These are phyloP conservation scores for Delia radicum DNA, from an alignment of 1,140 invertebrate species.

Conservation along the genomic window DNA sequence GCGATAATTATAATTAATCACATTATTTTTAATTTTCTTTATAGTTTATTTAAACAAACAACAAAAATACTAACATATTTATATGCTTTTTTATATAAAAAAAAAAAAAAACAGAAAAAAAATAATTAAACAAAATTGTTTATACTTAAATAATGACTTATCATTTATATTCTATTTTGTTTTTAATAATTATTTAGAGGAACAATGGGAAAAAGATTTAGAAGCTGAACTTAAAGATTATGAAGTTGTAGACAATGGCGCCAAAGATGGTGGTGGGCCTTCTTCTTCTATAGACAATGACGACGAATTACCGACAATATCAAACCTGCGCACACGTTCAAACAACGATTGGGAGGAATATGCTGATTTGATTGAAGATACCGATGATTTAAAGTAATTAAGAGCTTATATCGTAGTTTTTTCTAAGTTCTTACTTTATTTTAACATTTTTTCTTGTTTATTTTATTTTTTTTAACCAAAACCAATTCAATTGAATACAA, in stretches of 20 bases:
- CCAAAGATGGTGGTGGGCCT: neutral
- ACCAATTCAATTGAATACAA: too few relatives aligned
- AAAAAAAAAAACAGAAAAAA: neutral
- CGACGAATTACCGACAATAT: constrained; percentile 53
- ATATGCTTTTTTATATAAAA: neutral
- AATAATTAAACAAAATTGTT: neutral
- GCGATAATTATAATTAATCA: too few relatives aligned
- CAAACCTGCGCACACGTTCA: constrained; percentile 51
- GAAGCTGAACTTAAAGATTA: constrained; percentile 90
- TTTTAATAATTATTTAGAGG: constrained; percentile 61
- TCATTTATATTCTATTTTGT: neutral
- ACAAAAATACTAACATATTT: neutral
- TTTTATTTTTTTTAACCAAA: neutral
- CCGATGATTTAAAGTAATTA: constrained; percentile 58
- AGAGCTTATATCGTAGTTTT: constrained; percentile 57
- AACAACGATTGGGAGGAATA: constrained; percentile 56
- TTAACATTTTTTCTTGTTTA: constrained; percentile 25
- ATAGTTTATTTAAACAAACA: too few relatives aligned
- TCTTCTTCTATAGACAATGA: constrained; percentile 29
- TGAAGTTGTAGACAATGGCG: constrained; percentile 73
- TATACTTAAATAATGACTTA: neutral
- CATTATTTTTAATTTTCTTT: too few relatives aligned
- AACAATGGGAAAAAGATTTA: constrained; percentile 91
- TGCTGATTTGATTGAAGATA: constrained; percentile 55
- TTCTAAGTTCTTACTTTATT: constrained; percentile 50